Conservation (phyloP, 1,140 invertebrate species). For the Ostrea denselamellosa region DNA sequence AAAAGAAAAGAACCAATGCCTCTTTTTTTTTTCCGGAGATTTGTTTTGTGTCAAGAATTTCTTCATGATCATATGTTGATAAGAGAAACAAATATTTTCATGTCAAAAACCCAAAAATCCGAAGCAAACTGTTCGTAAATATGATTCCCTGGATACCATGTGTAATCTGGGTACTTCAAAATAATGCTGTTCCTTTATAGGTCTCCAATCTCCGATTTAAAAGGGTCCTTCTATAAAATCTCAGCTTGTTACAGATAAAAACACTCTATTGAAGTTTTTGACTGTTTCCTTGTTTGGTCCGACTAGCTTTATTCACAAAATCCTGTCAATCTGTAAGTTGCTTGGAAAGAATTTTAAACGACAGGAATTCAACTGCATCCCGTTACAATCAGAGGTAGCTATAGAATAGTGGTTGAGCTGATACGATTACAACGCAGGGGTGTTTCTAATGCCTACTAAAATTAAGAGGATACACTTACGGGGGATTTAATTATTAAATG, state of each 20-base stretch:
- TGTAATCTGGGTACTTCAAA: constrained; percentile 32
- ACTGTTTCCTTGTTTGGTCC: constrained; percentile 4
- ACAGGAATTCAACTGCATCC: constrained; percentile 3
- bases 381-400: background rate
- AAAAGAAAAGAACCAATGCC: background rate
- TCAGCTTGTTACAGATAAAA: background rate
- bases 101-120: background rate
- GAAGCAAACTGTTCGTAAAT: background rate
- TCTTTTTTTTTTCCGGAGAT: too few relatives aligned
- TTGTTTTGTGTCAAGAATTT: background rate
- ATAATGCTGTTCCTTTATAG: background rate
- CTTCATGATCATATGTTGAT: background rate
- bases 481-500: background rate
- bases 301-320: background rate
- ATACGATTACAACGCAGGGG: constrained; percentile 1
- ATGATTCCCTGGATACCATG: background rate
- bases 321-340: background rate
- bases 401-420: background rate
- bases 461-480: constrained; percentile 6
- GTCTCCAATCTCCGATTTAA: background rate
- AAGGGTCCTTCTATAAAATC: background rate
- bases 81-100: constrained; percentile 19
- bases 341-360: background rate
- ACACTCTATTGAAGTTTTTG: constrained; percentile 4
- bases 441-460: background rate